These are phyloP conservation scores for Protobothrops flavoviridis DNA, from an alignment of 2,113 vertebrate species.

Conservation along the genomic window DNA sequence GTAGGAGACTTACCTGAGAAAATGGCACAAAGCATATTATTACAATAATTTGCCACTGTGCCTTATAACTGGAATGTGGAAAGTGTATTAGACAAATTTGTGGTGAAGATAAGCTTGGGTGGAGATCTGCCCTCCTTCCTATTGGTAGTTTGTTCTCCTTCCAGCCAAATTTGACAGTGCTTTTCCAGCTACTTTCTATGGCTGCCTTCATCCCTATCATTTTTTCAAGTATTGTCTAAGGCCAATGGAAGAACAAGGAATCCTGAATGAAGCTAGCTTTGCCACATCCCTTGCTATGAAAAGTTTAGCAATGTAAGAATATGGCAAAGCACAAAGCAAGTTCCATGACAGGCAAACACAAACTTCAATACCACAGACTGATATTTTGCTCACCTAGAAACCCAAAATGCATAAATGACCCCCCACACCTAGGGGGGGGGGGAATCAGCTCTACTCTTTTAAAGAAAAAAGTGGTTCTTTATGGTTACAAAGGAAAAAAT, in stretches of 20 bases:
- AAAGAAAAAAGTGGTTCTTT: neutral
- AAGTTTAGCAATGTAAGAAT: neutral
- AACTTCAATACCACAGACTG: neutral
- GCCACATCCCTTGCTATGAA: neutral
- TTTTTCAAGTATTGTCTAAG: neutral
- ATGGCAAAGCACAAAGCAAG: neutral
- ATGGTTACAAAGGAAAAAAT: neutral
- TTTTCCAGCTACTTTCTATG: neutral
- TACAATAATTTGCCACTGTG: neutral
- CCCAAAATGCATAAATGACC: neutral
- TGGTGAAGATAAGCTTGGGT: neutral
- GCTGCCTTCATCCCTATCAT: neutral
- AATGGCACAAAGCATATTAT: neutral
- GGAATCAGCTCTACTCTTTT: neutral
- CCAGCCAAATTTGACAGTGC: neutral
- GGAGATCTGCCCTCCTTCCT: neutral
- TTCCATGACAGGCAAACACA: neutral
- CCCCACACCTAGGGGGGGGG: neutral
- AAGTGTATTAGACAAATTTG: neutral
- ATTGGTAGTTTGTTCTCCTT: neutral
- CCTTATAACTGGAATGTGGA: neutral
- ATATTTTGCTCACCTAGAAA: neutral
- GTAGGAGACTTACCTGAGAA: neutral
- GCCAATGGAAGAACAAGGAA: neutral
- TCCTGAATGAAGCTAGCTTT: neutral